phyloP scores from a whole-genome alignment of 2,113 vertebrate genomes.

The Cololabis saira region DNA sequence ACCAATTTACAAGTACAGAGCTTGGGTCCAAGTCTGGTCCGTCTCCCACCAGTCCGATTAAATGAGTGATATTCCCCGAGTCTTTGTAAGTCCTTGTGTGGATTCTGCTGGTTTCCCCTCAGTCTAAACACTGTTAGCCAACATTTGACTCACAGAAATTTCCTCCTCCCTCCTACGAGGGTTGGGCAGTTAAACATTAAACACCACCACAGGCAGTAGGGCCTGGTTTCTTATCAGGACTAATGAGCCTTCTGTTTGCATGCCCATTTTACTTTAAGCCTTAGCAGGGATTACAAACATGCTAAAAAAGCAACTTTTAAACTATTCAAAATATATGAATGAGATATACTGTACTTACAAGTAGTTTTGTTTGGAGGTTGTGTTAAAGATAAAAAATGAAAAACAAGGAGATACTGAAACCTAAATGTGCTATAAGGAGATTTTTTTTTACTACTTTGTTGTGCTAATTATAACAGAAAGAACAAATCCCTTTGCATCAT shows the following conservation, averaged over 20 bases:
- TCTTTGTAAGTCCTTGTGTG: not conserved
- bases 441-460: too few species aligned
- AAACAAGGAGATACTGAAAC: not conserved
- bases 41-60: not conserved
- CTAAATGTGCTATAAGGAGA: too few species aligned
- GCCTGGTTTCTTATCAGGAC: constrained; percentile 51
- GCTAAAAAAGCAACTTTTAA: not conserved
- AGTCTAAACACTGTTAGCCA: constrained; percentile 30
- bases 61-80: not conserved
- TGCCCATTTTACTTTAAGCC: not conserved
- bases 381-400: not conserved
- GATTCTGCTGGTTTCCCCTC: constrained; percentile 27
- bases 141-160: constrained; percentile 25
- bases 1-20: not conserved
- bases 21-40: not conserved
- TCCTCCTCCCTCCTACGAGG: constrained; percentile 57
- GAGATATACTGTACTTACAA: not conserved
- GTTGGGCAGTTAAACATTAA: constrained; percentile 79
- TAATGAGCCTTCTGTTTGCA: constrained; percentile 22
- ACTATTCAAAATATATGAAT: not conserved
- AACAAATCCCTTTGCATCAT: too few species aligned
- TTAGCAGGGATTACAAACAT: not conserved
- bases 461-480: too few species aligned
- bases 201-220: constrained; percentile 26
- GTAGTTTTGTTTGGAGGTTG: not conserved